Evolutionary conservation across 2,113 vertebrate species (phyloP).

Genomic region (Lonchura striata): DNA sequence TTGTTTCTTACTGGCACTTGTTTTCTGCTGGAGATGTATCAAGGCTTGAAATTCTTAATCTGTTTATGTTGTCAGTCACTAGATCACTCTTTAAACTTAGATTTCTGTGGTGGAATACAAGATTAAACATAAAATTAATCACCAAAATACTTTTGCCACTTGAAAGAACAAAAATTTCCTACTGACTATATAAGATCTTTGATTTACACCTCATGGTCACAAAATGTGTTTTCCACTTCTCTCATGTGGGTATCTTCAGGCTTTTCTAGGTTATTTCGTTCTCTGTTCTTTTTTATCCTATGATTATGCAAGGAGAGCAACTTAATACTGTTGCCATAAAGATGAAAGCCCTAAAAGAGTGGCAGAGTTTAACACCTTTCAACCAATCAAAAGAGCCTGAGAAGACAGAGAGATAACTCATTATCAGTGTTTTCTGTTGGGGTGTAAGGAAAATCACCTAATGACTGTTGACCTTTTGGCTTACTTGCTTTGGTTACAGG

Average conservation of each 20-base stretch:
- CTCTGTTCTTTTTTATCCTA: not conserved
- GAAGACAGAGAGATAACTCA: not conserved
- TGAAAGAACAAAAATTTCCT: not conserved
- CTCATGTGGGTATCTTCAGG: not conserved
- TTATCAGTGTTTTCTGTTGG: not conserved
- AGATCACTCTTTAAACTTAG: not conserved
- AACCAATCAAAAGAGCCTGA: not conserved
- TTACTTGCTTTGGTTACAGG: not conserved
- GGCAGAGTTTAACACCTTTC: not conserved
- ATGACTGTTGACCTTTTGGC: not conserved
- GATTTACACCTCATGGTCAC: not conserved
- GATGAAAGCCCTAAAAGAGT: not conserved
- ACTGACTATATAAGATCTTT: not conserved
- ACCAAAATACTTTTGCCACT: not conserved
- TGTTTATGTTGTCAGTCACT: not conserved
- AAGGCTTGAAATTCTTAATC: not conserved
- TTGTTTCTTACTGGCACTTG: not conserved
- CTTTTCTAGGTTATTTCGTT: not conserved
- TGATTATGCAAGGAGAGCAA: not conserved
- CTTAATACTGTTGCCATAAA: not conserved
- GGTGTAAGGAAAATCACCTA: not conserved
- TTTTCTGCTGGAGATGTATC: not conserved
- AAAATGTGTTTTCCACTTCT: not conserved
- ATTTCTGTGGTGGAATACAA: not conserved
- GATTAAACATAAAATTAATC: not conserved